A percentile compares a stretch with the other conserved stretches of the same genome.
These are phyloP conservation scores for Aegotheles bennettii DNA, from an alignment of 2,113 vertebrate species.

Conservation along the genomic window DNA sequence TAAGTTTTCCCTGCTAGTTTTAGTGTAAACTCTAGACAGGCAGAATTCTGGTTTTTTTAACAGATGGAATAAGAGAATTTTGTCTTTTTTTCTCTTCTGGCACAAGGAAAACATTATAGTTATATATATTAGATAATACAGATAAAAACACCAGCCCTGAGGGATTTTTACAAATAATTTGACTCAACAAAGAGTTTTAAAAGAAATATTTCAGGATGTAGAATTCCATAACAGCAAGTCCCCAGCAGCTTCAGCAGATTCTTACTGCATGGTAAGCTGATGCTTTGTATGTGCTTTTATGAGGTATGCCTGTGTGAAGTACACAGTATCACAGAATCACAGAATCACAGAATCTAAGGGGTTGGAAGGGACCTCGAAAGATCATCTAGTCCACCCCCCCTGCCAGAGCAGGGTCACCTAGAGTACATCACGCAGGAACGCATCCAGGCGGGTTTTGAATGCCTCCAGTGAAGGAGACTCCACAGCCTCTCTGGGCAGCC, in stretches of 20 bases:
- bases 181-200: not conserved
- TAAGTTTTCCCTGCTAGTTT: not conserved
- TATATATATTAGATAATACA: not conserved
- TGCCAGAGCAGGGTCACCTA: no score
- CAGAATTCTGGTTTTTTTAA: not conserved
- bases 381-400: no score
- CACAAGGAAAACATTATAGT: not conserved
- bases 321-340: no score
- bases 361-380: no score
- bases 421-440: no score
- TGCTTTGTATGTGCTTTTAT: accelerated
- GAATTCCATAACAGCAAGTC: not conserved
- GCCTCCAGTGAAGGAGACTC: no score
- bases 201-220: not conserved
- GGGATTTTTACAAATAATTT: not conserved
- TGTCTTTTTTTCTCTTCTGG: not conserved
- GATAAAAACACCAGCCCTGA: not conserved
- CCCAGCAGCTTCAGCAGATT: not conserved
- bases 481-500: no score
- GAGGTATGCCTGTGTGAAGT: no score
- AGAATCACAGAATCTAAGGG: no score
- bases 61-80: not conserved
- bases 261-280: not conserved
- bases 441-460: no score
- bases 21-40: not conserved